Base-by-base conservation (phyloP, 2,888 invertebrate genomes). In the Anorthoa munda region DNA sequence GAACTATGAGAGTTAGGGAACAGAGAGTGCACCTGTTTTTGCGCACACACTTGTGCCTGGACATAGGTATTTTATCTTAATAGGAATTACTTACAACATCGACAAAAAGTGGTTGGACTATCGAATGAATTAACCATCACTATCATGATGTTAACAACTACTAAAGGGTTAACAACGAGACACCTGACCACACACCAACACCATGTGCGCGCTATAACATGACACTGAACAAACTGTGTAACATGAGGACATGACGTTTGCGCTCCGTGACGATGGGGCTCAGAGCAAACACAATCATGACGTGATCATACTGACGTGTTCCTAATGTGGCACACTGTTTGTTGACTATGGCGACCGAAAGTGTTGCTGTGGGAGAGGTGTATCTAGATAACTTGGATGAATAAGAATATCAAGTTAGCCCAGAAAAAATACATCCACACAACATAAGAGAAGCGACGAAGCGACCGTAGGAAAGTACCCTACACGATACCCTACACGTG, bases 101-200 rank as follows among this genome's bases (percentile, higher is more conserved):
- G 12, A 39, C 18, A 21, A 39, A 21, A 23, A 2, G 46, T 17
- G 18, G 18, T 39, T 39, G 39, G 31, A 9, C 18, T 15, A 15
- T 12, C 3, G 50, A 39, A 21, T 15, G 1, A 21, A 26, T 13
- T 18, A 31, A 39, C 21, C 9, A 9, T 15, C 3, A 18, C 11
- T 5, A 17, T 31, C 9, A 31, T 26, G 17, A 59, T 46, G 7
- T n/a, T n/a, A 48, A 18, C 26, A 55, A 15, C 2, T 18, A 21
- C 3, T 21, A 21, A 76, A 46, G 17, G 15, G 15, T 58, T 39
- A 48, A 2, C 12, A 13, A 45, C 3, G 15, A 46, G 26, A 26
- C 83, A 85, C 79, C 79, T 85, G 85, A 69, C 31, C 51, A 81
- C 66, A 76, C 72, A 77, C 18, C 18, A n/a, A 18, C 9, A 17